Conservation (phyloP, 2,113 vertebrate species). For the Ophiodon elongatus region DNA sequence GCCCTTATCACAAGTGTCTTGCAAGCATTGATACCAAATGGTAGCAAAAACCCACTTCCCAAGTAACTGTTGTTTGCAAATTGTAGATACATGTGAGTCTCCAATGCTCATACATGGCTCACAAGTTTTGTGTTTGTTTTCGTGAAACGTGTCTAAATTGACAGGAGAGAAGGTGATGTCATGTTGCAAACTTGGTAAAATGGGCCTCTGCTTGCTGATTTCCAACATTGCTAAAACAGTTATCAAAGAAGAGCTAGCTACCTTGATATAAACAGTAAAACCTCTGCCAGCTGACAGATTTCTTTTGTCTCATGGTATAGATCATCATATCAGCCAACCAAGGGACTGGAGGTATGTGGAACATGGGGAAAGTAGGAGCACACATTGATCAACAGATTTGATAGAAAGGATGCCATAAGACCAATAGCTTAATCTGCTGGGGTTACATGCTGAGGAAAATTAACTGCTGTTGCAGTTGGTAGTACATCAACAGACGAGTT, state of each 20-base stretch:
- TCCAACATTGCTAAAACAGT: background rate
- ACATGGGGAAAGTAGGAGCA: background rate
- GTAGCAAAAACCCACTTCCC: background rate
- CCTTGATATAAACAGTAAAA: background rate
- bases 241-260: background rate
- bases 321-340: background rate
- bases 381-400: constrained; percentile 18
- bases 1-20: background rate
- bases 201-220: background rate
- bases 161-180: background rate
- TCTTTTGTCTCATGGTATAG: background rate
- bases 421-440: constrained; percentile 10
- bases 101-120: background rate
- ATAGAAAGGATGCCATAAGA: background rate
- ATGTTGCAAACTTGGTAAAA: background rate
- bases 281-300: constrained; percentile 6
- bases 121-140: background rate
- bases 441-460: constrained; percentile 12
- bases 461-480: constrained; percentile 37
- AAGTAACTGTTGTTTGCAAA: background rate
- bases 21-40: constrained; percentile 3
- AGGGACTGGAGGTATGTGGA: background rate
- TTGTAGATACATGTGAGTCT: constrained; percentile 2
- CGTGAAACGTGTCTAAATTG: background rate
- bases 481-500: constrained; percentile 29